These are phyloP conservation scores for Neuroterus valhalla DNA, from an alignment of 1,140 invertebrate species.

Conservation along the genomic window DNA sequence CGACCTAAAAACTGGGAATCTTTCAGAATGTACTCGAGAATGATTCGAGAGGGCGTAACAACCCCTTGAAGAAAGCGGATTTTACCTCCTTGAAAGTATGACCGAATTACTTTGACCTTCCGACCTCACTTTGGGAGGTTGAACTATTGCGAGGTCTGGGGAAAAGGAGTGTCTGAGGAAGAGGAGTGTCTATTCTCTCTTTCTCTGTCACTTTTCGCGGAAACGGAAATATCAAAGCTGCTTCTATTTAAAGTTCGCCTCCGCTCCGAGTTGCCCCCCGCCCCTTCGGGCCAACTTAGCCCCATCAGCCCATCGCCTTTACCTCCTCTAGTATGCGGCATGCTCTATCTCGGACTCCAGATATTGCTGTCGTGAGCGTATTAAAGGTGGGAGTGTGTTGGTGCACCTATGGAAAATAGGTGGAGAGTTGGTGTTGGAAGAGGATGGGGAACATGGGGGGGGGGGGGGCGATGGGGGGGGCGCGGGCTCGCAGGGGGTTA, in stretches of 20 bases:
- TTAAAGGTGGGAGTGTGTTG: not conserved
- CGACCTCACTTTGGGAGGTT: constrained; percentile 15
- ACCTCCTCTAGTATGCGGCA: not conserved
- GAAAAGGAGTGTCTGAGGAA: not conserved
- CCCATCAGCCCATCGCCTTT: not conserved
- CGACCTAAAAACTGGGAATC: not conserved
- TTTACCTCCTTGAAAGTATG: constrained; percentile 1
- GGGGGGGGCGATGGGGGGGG: constrained; percentile 47
- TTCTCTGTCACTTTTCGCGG: constrained; percentile 4
- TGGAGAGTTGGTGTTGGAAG: constrained; percentile 42
- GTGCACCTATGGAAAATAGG: constrained; percentile 25
- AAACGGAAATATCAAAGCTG: constrained; percentile 30
- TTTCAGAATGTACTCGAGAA: not conserved
- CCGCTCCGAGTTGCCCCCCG: not conserved
- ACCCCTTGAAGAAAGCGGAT: not conserved
- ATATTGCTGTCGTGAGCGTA: constrained; percentile 12
- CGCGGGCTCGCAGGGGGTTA: constrained; percentile 69
- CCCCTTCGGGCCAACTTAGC: not conserved
- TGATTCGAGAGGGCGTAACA: not conserved
- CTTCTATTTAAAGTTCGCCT: constrained; percentile 28
- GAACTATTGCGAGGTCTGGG: not conserved
- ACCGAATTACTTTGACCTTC: constrained; percentile 30
- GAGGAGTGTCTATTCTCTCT: not conserved
- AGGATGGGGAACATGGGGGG: constrained; percentile 34
- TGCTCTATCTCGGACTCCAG: constrained; percentile 12